Evolutionary conservation across 2,888 invertebrate species (phyloP).

Genomic region (Parochlus steinenii): DNA sequence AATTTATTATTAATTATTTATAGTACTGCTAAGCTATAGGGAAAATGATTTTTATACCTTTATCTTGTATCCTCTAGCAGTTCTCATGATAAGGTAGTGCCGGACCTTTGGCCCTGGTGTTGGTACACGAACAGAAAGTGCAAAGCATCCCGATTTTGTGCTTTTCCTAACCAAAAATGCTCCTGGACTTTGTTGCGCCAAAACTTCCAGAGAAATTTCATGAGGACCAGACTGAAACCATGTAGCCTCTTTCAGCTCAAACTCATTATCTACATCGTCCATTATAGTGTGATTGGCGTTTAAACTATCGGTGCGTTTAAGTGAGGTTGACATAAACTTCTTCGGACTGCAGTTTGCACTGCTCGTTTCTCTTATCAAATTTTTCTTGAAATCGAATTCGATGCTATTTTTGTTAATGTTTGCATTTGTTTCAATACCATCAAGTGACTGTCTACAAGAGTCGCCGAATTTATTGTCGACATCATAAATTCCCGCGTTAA

Average conservation of each 20-base stretch:
- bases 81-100: constrained; percentile 75
- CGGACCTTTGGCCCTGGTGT: constrained; percentile 54
- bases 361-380: constrained; percentile 26
- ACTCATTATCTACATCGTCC: constrained; percentile 34
- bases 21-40: neutral
- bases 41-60: constrained; percentile 38
- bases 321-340: constrained; percentile 7
- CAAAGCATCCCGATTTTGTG: constrained; percentile 74
- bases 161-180: constrained; percentile 82
- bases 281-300: constrained; percentile 10
- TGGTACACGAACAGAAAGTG: constrained; percentile 74
- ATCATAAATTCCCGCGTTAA: constrained; percentile 12
- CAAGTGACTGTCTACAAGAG: constrained; percentile 12
- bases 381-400: constrained; percentile 10
- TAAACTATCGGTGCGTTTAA: constrained; percentile 12
- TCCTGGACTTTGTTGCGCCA: constrained; percentile 68
- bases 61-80: constrained; percentile 68
- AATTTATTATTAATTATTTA: too few species aligned
- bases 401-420: constrained; percentile 4
- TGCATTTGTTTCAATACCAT: constrained; percentile 4
- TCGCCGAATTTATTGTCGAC: constrained; percentile 12
- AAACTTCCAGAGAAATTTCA: constrained; percentile 72
- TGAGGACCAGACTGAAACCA: constrained; percentile 87
- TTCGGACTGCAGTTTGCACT: constrained; percentile 19
- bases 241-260: constrained; percentile 60